Evolutionary conservation across 2,888 invertebrate species (phyloP).

Genomic region (Gymnoscelis rufifasciata): DNA sequence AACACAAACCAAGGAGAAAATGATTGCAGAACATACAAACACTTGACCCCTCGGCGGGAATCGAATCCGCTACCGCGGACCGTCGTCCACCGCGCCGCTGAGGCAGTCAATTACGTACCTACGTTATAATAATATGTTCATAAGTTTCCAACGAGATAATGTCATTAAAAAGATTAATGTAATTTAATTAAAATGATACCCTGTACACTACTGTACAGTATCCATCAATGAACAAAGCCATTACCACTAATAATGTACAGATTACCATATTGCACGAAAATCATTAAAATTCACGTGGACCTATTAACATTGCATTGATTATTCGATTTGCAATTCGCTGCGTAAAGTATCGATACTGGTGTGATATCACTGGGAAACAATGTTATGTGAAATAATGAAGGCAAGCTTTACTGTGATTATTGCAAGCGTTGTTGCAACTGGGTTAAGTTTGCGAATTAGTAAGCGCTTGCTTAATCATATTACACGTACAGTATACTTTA

Average conservation of each 20-base stretch:
- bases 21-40: too few species aligned
- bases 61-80: too few species aligned
- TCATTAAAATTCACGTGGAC: slow-evolving; percentile 19
- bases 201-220: slow-evolving; percentile 2
- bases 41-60: too few species aligned
- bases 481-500: too few species aligned
- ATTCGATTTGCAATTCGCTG: slow-evolving; percentile 23
- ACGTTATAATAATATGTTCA: too few species aligned
- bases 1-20: too few species aligned
- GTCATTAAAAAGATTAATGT: too few species aligned
- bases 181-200: slow-evolving; percentile 20
- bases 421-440: background rate
- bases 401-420: slow-evolving; percentile 12
- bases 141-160: too few species aligned
- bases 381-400: slow-evolving; percentile 20
- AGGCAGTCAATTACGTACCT: too few species aligned
- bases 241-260: slow-evolving; percentile 26
- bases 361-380: slow-evolving; percentile 26
- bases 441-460: too few species aligned
- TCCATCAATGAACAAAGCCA: slow-evolving; percentile 9
- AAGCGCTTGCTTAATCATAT: too few species aligned
- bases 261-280: slow-evolving; percentile 26
- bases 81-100: too few species aligned
- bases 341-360: slow-evolving; percentile 17
- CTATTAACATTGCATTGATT: slow-evolving; percentile 18